phyloP scores from a whole-genome alignment of 2,113 vertebrate species.

The Neoarius graeffei region DNA sequence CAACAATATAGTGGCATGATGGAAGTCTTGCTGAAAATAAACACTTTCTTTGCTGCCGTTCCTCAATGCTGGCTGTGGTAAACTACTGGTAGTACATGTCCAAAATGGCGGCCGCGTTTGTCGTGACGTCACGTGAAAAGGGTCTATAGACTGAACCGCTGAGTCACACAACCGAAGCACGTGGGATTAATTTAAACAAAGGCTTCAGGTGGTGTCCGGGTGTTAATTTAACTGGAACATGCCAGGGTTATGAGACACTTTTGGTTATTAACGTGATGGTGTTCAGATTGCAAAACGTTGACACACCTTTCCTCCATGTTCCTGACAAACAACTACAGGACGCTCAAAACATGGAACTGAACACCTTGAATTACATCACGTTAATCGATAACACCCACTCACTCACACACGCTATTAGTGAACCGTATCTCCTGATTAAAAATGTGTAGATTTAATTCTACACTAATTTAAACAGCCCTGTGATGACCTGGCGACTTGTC shows the following conservation, averaged over 20 bases:
- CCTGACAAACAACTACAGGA: neutral
- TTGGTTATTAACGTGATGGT: neutral
- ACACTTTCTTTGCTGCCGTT: no score
- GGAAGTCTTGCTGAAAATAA: no score
- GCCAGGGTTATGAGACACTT: neutral
- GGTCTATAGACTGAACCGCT: conserved; percentile 29
- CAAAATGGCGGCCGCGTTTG: no score
- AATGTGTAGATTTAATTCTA: no score
- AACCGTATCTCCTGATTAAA: no score
- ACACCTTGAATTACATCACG: neutral
- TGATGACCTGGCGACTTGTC: no score
- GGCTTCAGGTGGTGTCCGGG: neutral
- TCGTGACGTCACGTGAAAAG: no score
- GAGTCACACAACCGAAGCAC: conserved; percentile 14
- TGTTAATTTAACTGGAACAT: neutral
- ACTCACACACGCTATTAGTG: neutral
- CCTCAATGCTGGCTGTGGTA: no score
- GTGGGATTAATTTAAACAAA: neutral
- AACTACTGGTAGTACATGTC: no score
- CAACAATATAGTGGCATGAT: no score
- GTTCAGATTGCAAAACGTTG: neutral
- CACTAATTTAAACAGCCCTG: neutral
- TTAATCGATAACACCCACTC: no score
- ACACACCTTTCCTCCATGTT: neutral
- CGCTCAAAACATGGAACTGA: neutral